phyloP scores from a whole-genome alignment of 2,797 vertebrate genomes.

The Pipistrellus pipistrellus region DNA sequence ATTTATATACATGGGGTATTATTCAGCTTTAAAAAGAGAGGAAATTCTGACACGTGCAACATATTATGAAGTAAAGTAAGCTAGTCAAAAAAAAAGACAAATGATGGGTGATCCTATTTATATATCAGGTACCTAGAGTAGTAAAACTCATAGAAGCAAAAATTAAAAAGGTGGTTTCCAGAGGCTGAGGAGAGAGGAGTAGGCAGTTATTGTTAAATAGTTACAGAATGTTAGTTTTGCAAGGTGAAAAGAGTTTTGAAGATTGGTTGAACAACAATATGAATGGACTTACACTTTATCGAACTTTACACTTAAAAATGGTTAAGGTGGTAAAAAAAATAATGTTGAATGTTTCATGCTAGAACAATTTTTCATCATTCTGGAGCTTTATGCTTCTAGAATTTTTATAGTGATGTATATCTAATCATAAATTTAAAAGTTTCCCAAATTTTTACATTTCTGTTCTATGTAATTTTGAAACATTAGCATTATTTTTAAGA shows the following conservation, averaged over 20 bases:
- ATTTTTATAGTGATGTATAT: neutral
- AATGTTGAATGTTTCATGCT: neutral
- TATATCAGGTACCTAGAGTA: neutral
- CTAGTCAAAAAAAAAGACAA: neutral
- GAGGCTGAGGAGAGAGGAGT: neutral
- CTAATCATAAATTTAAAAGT: neutral
- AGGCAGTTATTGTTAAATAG: neutral
- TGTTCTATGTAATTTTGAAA: constrained; percentile 41
- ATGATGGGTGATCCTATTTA: neutral
- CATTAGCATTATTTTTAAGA: neutral
- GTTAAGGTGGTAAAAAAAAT: neutral
- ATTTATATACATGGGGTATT: neutral
- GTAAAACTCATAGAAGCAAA: neutral
- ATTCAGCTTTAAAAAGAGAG: neutral
- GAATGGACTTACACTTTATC: neutral
- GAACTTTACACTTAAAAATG: neutral
- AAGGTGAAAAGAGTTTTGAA: neutral
- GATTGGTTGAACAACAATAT: neutral
- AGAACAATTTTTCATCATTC: neutral
- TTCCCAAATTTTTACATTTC: neutral
- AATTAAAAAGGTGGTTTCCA: neutral
- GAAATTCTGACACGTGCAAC: neutral
- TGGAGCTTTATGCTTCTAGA: neutral
- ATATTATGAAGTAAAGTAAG: neutral
- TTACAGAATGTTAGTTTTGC: neutral